Percentiles rank a stretch among this genome's conserved stretches.
These are phyloP conservation scores for Elegia similella DNA, from an alignment of 2,888 invertebrate genomes.

Conservation along the genomic window DNA sequence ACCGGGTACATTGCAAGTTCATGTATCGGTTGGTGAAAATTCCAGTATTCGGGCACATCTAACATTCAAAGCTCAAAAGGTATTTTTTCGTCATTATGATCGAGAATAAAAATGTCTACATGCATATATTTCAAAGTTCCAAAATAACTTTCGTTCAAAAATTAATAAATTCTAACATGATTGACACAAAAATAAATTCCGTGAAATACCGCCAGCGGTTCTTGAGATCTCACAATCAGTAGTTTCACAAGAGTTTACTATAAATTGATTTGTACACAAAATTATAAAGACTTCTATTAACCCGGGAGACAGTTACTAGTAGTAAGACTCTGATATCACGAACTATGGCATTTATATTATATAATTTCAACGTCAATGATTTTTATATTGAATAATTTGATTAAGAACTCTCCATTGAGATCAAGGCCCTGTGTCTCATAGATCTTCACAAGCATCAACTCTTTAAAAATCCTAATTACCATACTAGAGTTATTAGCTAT, in stretches of 20 bases:
- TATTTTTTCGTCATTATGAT: slow-evolving; percentile 28
- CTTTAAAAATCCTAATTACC: slow-evolving; percentile 56
- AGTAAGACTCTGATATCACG: slow-evolving; percentile 32
- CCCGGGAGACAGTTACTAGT: slow-evolving; percentile 19
- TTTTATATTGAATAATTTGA: slow-evolving; percentile 49
- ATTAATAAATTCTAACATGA: slow-evolving; percentile 43
- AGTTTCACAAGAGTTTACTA: slow-evolving; percentile 22
- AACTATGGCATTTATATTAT: slow-evolving; percentile 45
- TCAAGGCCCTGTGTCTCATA: slow-evolving; percentile 61
- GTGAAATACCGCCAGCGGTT: slow-evolving; percentile 64
- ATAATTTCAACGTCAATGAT: slow-evolving; percentile 49
- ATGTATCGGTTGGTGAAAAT: neutral
- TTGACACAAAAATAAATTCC: slow-evolving; percentile 35
- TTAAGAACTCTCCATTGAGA: slow-evolving; percentile 67
- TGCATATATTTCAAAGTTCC: slow-evolving; percentile 37
- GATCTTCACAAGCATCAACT: slow-evolving; percentile 57
- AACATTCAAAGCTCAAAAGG: slow-evolving; percentile 29
- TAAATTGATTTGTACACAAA: slow-evolving; percentile 24
- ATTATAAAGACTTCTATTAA: slow-evolving; percentile 5
- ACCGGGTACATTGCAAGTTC: slow-evolving; percentile 28
- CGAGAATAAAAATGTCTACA: slow-evolving; percentile 39
- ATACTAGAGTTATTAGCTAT: slow-evolving; percentile 68
- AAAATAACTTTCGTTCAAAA: slow-evolving; percentile 35
- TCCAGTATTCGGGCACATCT: slow-evolving; percentile 21
- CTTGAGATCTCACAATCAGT: slow-evolving; percentile 25